Conservation (phyloP, 2,113 vertebrate species). For the Catharus fuscescens region DNA sequence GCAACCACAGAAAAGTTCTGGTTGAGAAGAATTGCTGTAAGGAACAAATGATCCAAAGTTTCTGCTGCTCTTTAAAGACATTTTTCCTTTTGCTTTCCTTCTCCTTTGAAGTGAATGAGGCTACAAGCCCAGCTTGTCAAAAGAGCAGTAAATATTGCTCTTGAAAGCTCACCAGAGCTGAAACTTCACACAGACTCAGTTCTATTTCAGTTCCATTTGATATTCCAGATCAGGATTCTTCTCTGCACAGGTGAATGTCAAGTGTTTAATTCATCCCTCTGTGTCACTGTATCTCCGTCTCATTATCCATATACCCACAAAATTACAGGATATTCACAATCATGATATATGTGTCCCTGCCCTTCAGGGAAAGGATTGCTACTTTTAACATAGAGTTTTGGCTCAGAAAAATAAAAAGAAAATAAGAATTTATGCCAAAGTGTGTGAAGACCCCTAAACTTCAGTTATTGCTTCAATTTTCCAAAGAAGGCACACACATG, state of each 20-base stretch:
- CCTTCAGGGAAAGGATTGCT: neutral
- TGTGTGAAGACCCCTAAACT: neutral
- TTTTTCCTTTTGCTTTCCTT: neutral
- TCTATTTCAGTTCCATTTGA: neutral
- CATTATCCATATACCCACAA: neutral
- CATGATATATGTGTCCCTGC: neutral
- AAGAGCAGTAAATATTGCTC: neutral
- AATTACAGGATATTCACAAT: neutral
- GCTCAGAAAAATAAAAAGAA: neutral
- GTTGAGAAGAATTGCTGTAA: neutral
- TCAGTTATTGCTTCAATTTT: neutral
- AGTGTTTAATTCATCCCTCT: neutral
- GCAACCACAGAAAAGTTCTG: neutral
- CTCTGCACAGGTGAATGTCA: neutral
- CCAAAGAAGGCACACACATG: neutral
- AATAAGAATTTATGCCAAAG: neutral
- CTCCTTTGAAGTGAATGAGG: neutral
- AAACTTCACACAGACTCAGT: neutral
- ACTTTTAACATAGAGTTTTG: neutral
- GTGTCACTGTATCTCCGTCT: neutral
- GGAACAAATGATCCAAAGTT: neutral
- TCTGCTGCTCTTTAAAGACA: neutral
- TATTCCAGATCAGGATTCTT: neutral
- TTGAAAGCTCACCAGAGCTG: neutral
- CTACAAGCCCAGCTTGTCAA: neutral